These are phyloP conservation scores for Proisotoma minuta DNA, from an alignment of 2,888 invertebrate species.

Conservation along the genomic window DNA sequence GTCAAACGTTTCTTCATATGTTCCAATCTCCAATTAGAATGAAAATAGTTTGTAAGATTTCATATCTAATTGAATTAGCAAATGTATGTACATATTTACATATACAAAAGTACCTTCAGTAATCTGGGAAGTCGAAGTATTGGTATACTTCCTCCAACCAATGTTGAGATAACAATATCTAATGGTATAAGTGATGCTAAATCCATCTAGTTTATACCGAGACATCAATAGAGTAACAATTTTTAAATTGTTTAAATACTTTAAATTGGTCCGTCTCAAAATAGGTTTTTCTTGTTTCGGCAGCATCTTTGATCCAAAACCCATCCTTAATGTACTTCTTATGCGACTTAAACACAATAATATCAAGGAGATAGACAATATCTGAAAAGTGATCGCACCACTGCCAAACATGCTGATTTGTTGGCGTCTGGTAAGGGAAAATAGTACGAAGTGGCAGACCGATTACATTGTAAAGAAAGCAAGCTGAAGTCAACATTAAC, in stretches of 20 bases:
- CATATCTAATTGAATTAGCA: no score
- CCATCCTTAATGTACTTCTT: constrained; percentile 49
- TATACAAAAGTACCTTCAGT: no score
- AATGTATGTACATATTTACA: no score
- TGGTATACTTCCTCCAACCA: constrained; percentile 57
- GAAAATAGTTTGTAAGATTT: no score
- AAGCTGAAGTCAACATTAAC: constrained; percentile 70
- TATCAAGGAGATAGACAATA: constrained; percentile 63
- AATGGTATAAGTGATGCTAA: constrained; percentile 71
- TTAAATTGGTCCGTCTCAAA: constrained; percentile 70
- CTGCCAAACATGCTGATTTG: constrained; percentile 65
- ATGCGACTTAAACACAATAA: constrained; percentile 59
- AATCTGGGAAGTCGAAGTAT: constrained; percentile 66
- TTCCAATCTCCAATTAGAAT: constrained; percentile 60
- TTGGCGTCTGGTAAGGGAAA: constrained; percentile 72
- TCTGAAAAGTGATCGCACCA: constrained; percentile 59
- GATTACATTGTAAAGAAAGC: constrained; percentile 80
- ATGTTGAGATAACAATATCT: constrained; percentile 72
- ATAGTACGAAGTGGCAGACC: constrained; percentile 73
- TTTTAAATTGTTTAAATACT: constrained; percentile 59
- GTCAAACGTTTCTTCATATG: constrained; percentile 87
- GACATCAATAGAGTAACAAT: background rate
- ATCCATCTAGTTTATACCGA: constrained; percentile 61
- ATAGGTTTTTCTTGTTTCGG: constrained; percentile 70
- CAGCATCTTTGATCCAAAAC: constrained; percentile 67